These are phyloP conservation scores for Plemyria rubiginata DNA, from an alignment of 2,888 invertebrate species.

Conservation along the genomic window DNA sequence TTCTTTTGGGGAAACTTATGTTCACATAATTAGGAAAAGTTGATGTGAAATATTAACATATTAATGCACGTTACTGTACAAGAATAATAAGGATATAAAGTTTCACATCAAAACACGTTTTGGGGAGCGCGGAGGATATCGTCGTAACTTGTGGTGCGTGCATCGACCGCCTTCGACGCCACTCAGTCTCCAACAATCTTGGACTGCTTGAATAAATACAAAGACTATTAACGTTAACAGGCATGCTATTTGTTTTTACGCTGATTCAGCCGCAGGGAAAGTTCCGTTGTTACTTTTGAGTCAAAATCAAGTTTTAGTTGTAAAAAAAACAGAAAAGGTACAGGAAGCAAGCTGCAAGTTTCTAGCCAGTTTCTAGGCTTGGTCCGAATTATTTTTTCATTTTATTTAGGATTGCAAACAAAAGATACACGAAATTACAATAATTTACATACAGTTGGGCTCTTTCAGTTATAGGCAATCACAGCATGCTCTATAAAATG, in stretches of 20 bases:
- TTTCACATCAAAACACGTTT: slow-evolving; percentile 6
- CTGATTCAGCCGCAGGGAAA: slow-evolving; percentile 31
- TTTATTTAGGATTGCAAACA: no score
- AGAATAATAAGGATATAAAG: neutral
- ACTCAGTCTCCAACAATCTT: slow-evolving; percentile 72
- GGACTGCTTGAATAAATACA: slow-evolving; percentile 67
- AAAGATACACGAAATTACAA: no score
- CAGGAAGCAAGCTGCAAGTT: neutral
- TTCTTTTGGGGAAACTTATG: no score
- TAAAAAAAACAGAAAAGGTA: neutral
- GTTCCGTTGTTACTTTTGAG: slow-evolving; percentile 6
- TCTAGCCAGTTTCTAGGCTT: neutral
- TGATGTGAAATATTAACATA: no score
- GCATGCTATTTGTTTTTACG: slow-evolving; percentile 48
- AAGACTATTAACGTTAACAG: slow-evolving; percentile 55
- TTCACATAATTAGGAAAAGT: no score
- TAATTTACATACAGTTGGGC: no score
- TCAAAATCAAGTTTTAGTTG: neutral
- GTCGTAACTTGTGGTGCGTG: slow-evolving; percentile 55
- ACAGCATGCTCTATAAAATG: no score
- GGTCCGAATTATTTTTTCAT: no score
- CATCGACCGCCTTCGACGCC: slow-evolving; percentile 78
- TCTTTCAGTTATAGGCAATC: no score
- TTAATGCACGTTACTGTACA: no score
- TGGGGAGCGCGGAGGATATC: slow-evolving; percentile 37